Evolutionary conservation across 2,888 invertebrate genomes (phyloP).

Genomic region (Mesorhabditis belari): DNA sequence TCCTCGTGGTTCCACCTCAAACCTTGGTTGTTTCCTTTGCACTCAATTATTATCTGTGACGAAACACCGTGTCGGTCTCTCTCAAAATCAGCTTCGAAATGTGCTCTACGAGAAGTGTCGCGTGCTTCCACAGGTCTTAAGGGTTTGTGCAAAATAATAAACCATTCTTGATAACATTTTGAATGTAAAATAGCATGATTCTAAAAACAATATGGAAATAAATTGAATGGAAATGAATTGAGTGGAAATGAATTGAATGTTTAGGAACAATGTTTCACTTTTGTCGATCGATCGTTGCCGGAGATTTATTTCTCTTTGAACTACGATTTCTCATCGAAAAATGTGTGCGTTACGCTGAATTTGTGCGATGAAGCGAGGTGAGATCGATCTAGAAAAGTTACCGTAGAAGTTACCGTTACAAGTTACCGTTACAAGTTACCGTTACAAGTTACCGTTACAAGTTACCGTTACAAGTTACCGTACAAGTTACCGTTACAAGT

Average conservation of each 20-base stretch:
- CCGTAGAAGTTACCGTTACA: too few species aligned
- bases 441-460: too few species aligned
- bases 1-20: conserved; percentile 9
- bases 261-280: conserved; percentile 39
- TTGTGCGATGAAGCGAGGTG: conserved; percentile 35
- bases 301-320: conserved; percentile 43
- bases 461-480: too few species aligned
- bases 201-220: neutral
- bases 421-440: too few species aligned
- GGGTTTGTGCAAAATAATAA: conserved; percentile 13
- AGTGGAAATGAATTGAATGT: conserved; percentile 15
- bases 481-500: neutral
- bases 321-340: conserved; percentile 38
- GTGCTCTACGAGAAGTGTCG: conserved; percentile 38
- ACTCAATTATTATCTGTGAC: conserved; percentile 39
- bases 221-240: neutral
- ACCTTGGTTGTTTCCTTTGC: conserved; percentile 43
- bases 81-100: conserved; percentile 33
- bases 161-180: neutral
- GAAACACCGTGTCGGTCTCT: conserved; percentile 38
- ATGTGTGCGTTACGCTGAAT: conserved; percentile 37
- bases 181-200: neutral
- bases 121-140: conserved; percentile 29
- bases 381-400: conserved; percentile 3
- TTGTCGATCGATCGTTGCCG: conserved; percentile 39